Evolutionary conservation across 2,113 vertebrate genomes (phyloP), one percentile per base, ranked within the genome.

Genomic region (Ophiodon elongatus): DNA sequence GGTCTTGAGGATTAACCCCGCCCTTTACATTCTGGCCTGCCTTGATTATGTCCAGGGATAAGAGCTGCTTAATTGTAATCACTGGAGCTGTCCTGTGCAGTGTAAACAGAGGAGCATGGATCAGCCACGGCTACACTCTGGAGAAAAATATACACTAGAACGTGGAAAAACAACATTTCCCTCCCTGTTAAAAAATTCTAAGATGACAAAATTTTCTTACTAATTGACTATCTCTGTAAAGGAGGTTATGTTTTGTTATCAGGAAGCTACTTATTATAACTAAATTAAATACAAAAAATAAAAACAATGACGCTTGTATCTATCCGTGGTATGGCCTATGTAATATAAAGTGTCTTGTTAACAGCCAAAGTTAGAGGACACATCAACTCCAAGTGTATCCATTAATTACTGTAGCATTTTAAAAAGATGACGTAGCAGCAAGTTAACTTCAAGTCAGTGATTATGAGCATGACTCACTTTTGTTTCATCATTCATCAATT

Each of bases 51-150:
- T 93, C 89, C 86, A 88, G 79, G 92, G 92, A 94, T 93, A 93
- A 95, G 91, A 94, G 93, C 91, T 88, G 92, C 94, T 95, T 95
- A 94, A 94, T 94, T 94, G 89, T 95, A 93, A 94, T 94, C 92
- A 88, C 89, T 93, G 85, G 84, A 90, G 84, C 87, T 84, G 72
- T 82, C 83, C 81, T 88, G 82, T 31, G 77, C 73, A 82, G 82
- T 21, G 43, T 84, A 85, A 88, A 90, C 77, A 81, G 73, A 35
- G 74, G 70, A 75, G 59, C 62, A 47, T 6, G 39, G 67, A 79
- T 80, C 72, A 76, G 64, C 2, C 33, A 71, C 76, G 65, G 52
- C 13, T 23, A 50, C 57, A 63, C 63, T 54, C 29, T 50, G 56
- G 29, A 62, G 41, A 14, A 8, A 31, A 10, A 67, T 45, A 65